Evolutionary conservation across 2,113 vertebrate species (phyloP), one percentile per base, ranked within the genome.

Genomic region (Mus pahari): DNA sequence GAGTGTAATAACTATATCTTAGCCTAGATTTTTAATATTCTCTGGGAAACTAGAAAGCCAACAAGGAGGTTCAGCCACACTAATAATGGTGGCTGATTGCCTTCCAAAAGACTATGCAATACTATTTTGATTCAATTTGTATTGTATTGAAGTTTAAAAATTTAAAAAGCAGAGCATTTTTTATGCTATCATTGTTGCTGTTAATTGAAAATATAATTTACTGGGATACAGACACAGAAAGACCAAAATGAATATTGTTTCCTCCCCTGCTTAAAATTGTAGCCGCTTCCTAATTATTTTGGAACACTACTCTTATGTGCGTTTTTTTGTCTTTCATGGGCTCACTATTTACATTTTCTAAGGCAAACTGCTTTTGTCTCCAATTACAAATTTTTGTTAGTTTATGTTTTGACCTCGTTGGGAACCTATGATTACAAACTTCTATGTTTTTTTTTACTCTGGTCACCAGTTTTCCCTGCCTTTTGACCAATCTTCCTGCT

Each of bases 301-400:
- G 98, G 98, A 99, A 99, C 98, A 99, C 98, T 99, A 99, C 98
- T 96, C 97, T 92, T 98, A 97, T 91, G 83, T 97, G 97, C 98
- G 96, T 98, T n/a, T n/a, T n/a, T n/a, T n/a, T n/a, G 7, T 48
- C 68, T 92, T 94, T 91, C 88, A 60, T 81, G n/a, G 2, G 73
- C 87, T 92, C 71, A 91, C 31, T 93, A 26, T 83, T 89, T 94
- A 78, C 1, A 68, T 86, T 71, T 70, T 86, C 45, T 64, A 73
- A 75, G 55, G 94, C 82, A 96, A 94, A 87, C 77, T 90, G 74
- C 17, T 92, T 92, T 82, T 86, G 83, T 94, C 83, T n/a, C 92
- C 50, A 95, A 42, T 48, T 92, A 84, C 8, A 89, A 24, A 55
- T 88, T 60, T 93, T 91, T 94, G 68, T 90, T 86, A n/a, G 50